phyloP scores from a whole-genome alignment of 53 echinoderm and acorn worm genomes.

The Apostichopus leukothele region DNA sequence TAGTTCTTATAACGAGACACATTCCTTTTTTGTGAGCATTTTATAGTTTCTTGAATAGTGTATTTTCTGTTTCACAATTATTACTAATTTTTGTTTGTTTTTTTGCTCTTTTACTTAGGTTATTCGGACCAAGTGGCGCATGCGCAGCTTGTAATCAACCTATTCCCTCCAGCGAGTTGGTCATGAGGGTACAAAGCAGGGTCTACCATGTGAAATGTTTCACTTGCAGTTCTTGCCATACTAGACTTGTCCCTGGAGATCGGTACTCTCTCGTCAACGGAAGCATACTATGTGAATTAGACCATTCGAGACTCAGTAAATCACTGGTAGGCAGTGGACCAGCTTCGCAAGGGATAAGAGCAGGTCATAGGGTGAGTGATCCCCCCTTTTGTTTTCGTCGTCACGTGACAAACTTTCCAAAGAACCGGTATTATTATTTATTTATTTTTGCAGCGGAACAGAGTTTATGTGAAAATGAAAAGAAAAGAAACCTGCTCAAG shows the following conservation, averaged over 20 bases:
- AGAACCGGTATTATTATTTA: too few species aligned
- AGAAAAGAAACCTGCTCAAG: too few species aligned
- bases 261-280: constrained; percentile 91
- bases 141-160: constrained; percentile 92
- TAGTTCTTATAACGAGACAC: too few species aligned
- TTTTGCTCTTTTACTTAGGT: constrained; percentile 47
- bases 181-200: constrained; percentile 93
- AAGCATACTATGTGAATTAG: constrained; percentile 91
- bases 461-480: too few species aligned
- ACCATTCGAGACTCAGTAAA: constrained; percentile 94
- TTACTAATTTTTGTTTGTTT: too few species aligned
- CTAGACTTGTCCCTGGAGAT: constrained; percentile 88
- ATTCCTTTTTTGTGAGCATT: too few species aligned
- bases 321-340: constrained; percentile 44
- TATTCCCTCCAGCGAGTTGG: constrained; percentile 94
- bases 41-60: too few species aligned
- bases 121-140: constrained; percentile 94
- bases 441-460: too few species aligned
- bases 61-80: too few species aligned
- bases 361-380: constrained; percentile 78
- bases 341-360: constrained; percentile 67
- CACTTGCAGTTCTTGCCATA: constrained; percentile 94
- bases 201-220: constrained; percentile 99
- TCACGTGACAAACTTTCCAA: too few species aligned
- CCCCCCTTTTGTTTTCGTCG: not conserved